phyloP scores from a whole-genome alignment of 2,797 vertebrate genomes.

The Syncerus caffer region DNA sequence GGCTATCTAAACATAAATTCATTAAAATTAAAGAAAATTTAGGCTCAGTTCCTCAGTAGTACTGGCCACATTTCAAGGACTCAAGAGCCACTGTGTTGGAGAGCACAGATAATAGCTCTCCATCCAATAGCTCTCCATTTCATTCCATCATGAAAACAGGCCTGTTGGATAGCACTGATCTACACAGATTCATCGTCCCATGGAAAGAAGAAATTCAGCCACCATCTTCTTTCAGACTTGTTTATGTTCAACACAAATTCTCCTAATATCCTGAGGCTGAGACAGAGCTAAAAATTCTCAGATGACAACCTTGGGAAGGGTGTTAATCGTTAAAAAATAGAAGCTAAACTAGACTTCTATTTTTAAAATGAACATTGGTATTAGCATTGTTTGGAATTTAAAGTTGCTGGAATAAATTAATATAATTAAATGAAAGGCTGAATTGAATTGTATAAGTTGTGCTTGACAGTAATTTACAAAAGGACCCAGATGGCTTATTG shows the following conservation, averaged over 20 bases:
- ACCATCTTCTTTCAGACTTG: neutral
- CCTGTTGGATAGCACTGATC: neutral
- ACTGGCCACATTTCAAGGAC: neutral
- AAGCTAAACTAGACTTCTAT: constrained; percentile 44
- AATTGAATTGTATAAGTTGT: constrained; percentile 54
- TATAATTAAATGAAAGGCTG: constrained; percentile 66
- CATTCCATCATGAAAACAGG: neutral
- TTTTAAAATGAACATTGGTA: constrained; percentile 43
- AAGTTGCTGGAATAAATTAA: constrained; percentile 65
- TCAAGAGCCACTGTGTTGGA: neutral
- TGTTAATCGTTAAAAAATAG: constrained; percentile 38
- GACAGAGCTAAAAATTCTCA: constrained; percentile 33
- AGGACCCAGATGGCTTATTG: constrained; percentile 63
- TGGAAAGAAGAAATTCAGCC: neutral
- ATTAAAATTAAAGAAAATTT: neutral
- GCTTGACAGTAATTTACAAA: constrained; percentile 58
- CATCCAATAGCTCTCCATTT: too few relatives aligned
- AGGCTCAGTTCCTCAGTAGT: neutral
- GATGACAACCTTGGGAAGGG: neutral
- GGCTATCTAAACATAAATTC: neutral
- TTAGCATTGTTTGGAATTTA: constrained; percentile 34
- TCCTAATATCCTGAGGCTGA: constrained; percentile 11
- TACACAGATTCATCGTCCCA: neutral
- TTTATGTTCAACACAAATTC: constrained; percentile 49
- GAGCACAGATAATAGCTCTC: neutral